phyloP scores from a whole-genome alignment of 2,888 invertebrate species.

The Odontothrips loti region DNA sequence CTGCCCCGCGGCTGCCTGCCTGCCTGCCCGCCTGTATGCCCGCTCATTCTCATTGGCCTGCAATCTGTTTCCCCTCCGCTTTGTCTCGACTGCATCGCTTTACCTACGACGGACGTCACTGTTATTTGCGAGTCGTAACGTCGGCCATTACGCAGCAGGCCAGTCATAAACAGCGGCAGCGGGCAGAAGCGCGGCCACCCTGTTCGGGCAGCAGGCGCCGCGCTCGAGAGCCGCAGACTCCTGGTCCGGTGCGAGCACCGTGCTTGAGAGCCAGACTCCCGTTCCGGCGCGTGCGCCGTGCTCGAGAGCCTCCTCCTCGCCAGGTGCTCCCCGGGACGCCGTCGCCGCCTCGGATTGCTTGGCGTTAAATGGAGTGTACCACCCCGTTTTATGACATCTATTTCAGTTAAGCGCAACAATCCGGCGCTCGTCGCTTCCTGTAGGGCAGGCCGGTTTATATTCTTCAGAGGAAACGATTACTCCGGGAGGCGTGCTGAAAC shows the following conservation, averaged over 20 bases:
- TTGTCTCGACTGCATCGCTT: not conserved
- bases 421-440: no score
- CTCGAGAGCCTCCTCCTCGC: not conserved
- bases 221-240: no score
- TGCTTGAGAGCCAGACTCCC: no score
- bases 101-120: not conserved
- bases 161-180: not conserved
- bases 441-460: no score
- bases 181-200: not conserved
- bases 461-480: no score
- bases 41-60: not conserved
- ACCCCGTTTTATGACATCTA: no score
- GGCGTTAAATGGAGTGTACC: not conserved
- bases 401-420: no score
- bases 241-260: no score
- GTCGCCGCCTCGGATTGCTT: not conserved
- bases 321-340: not conserved
- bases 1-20: not conserved
- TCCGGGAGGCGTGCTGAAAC: no score
- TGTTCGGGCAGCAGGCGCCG: not conserved
- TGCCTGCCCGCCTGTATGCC: not conserved
- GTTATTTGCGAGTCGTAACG: slow-evolving; percentile 2
- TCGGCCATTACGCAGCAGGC: not conserved
- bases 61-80: not conserved
- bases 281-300: no score